A percentile compares a stretch with the other conserved stretches of the same genome.
These are phyloP conservation scores for Oreochromis mossambicus DNA, from an alignment of 2,797 vertebrate species.

Conservation along the genomic window DNA sequence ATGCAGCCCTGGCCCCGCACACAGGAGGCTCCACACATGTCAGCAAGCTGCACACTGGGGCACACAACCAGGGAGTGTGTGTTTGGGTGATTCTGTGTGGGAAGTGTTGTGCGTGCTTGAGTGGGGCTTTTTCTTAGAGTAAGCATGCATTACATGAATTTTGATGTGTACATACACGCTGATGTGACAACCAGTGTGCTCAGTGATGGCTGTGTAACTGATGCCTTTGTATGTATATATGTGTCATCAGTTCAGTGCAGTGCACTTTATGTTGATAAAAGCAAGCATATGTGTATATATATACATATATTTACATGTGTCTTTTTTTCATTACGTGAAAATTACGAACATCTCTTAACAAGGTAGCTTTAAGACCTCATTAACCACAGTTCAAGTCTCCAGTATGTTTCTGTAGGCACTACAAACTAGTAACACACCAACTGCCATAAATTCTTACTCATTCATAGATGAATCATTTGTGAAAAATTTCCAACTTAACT, in stretches of 20 bases:
- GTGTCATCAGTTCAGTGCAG: neutral
- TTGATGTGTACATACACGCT: neutral
- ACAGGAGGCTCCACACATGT: conserved; percentile 54
- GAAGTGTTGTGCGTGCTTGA: neutral
- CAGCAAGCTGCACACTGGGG: conserved; percentile 50
- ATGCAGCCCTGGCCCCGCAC: conserved; percentile 41
- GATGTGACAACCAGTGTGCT: neutral
- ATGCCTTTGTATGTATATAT: neutral
- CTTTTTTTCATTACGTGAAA: neutral
- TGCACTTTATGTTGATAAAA: neutral
- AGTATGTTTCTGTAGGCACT: neutral
- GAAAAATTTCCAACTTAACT: neutral
- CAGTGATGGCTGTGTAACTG: neutral
- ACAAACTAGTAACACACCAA: neutral
- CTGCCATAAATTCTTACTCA: neutral
- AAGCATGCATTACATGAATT: neutral
- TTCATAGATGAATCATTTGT: neutral
- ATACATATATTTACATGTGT: neutral
- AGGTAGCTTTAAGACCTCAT: neutral
- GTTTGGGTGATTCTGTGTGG: conserved; percentile 5
- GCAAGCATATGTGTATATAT: neutral
- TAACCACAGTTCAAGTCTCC: neutral
- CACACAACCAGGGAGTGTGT: conserved; percentile 24
- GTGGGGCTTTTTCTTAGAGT: neutral
- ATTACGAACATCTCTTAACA: neutral